A percentile compares a stretch with the other conserved stretches of the same genome.
Conservation (phyloP, 2,113 vertebrate genomes). For the Zootoca vivipara region DNA sequence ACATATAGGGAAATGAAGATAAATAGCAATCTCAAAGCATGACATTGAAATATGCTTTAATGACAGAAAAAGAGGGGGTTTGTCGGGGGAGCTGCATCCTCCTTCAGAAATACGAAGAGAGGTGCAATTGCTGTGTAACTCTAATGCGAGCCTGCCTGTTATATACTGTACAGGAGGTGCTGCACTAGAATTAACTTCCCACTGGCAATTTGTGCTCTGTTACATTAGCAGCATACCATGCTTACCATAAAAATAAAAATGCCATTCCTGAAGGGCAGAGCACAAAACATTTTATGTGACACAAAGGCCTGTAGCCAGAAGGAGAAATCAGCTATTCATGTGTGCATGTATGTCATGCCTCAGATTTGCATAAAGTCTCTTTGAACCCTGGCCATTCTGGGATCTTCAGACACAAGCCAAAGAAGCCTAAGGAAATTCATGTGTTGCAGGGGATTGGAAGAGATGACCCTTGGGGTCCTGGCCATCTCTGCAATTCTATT, state of each 20-base stretch:
- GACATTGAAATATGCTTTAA: not conserved
- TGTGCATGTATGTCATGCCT: too few species aligned
- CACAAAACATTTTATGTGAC: too few species aligned
- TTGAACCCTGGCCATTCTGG: not conserved
- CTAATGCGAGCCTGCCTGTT: not conserved
- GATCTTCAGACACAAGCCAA: not conserved
- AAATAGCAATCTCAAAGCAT: not conserved
- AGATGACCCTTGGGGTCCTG: too few species aligned
- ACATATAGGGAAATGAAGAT: not conserved
- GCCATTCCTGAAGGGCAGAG: not conserved
- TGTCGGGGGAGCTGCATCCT: not conserved
- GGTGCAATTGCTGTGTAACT: conserved; percentile 11
- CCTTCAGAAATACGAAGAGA: conserved; percentile 16
- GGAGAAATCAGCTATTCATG: not conserved
- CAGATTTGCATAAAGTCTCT: too few species aligned
- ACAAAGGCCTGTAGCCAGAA: not conserved
- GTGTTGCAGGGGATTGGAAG: too few species aligned
- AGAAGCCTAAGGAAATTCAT: not conserved
- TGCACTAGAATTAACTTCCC: conserved; percentile 13
- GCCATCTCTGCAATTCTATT: too few species aligned
- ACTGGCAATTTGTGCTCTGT: conserved; percentile 34
- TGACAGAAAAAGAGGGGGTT: not conserved
- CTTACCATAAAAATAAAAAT: too few species aligned
- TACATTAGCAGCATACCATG: conserved; percentile 6
- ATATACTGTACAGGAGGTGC: not conserved